These are phyloP conservation scores for Idaea aversata DNA, from an alignment of 2,888 invertebrate genomes.

Conservation along the genomic window DNA sequence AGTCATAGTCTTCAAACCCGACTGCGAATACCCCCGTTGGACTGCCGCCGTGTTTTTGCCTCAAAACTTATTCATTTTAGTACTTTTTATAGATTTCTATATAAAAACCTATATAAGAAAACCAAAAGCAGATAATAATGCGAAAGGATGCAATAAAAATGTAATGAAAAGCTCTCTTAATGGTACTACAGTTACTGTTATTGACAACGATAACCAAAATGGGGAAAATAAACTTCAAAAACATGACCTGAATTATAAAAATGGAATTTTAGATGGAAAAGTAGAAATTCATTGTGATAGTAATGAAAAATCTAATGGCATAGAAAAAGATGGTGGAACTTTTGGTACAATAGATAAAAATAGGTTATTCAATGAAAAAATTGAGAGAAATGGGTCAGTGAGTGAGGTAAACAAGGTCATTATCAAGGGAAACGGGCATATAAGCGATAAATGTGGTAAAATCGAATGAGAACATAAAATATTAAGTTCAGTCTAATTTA, in stretches of 20 bases:
- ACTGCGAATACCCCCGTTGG: conserved; percentile 82
- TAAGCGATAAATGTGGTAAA: conserved; percentile 12
- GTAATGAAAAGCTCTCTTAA: conserved; percentile 2
- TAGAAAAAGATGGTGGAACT: neutral
- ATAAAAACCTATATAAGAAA: conserved; percentile 80
- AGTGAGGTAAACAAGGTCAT: neutral
- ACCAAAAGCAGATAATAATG: conserved; percentile 22
- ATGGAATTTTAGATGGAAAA: conserved; percentile 2
- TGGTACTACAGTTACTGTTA: neutral
- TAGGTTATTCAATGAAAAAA: neutral
- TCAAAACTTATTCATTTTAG: conserved; percentile 84
- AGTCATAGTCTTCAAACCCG: conserved; percentile 61
- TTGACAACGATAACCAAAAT: neutral
- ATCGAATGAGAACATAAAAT: conserved; percentile 20
- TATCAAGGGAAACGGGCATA: neutral
- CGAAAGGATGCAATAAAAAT: neutral
- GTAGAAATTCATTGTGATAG: neutral
- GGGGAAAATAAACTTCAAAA: neutral
- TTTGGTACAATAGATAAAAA: neutral
- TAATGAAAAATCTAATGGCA: neutral
- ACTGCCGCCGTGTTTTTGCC: conserved; percentile 77
- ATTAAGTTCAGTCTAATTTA: conserved; percentile 22
- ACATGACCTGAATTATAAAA: neutral
- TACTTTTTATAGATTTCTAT: conserved; percentile 85
- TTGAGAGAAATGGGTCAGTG: neutral